phyloP scores from a whole-genome alignment of 2,888 invertebrate genomes.

The Tolmerus cingulatus region DNA sequence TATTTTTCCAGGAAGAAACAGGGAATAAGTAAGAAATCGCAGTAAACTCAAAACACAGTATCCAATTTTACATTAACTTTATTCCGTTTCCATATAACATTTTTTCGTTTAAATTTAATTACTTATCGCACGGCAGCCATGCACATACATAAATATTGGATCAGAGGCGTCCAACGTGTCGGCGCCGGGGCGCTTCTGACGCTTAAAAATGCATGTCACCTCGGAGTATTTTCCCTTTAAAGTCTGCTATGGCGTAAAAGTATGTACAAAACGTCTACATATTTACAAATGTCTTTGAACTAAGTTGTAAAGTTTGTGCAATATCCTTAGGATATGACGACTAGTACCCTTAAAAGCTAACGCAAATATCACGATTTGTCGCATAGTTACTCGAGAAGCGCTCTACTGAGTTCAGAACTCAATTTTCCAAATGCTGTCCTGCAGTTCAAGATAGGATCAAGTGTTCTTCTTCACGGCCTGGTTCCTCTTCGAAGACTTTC shows the following conservation, averaged over 20 bases:
- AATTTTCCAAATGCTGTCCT: constrained; percentile 56
- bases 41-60: neutral
- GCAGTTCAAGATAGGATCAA: constrained; percentile 54
- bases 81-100: constrained; percentile 25
- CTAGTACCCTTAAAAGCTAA: constrained; percentile 28
- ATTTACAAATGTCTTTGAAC: constrained; percentile 33
- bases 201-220: neutral
- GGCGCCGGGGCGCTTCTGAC: neutral
- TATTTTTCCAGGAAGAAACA: neutral
- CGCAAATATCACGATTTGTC: constrained; percentile 39
- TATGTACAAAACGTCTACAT: constrained; percentile 40
- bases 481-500: neutral
- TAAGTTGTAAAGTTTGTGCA: constrained; percentile 41
- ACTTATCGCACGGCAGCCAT: neutral
- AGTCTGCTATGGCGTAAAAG: constrained; percentile 10
- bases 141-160: neutral
- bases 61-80: constrained; percentile 24
- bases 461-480: constrained; percentile 50
- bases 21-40: neutral
- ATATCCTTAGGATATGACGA: constrained; percentile 45
- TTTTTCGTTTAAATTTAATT: constrained; percentile 15
- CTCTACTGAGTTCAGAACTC: constrained; percentile 52
- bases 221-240: neutral
- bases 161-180: neutral
- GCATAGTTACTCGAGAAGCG: constrained; percentile 7